Base-by-base conservation (phyloP, 2,888 invertebrate species). In the Volucella zonaria region DNA sequence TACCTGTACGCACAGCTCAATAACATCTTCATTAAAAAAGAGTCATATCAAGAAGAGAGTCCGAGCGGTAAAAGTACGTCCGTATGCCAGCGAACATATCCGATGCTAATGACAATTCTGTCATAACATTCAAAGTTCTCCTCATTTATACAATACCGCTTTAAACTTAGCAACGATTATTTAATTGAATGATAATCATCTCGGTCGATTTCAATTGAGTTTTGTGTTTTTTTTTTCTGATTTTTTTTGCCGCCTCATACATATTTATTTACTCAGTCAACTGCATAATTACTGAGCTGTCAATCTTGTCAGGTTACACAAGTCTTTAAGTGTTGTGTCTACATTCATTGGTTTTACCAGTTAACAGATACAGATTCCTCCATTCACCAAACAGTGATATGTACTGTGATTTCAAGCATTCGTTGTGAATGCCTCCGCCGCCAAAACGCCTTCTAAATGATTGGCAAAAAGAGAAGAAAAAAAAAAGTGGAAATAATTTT, bases 261-360 rank as follows among this genome's bases (percentile, higher is more conserved):
- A 56, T 67, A 38, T 56, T 15, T 70, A 45, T 54, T 18, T 49
- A 42, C 58, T 67, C 67, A 14, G n/a, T 9, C 15, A 11, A 52
- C 64, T 81, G 68, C 58, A 70, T 76, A 76, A 76, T 76, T 76
- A 81, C 76, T 58, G 58, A 81, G 68, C 70, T 81, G 81, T 81
- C 81, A 81, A 81, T 76, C 76, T 68, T 70, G 76, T 64, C 76
- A 70, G 59, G 68, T 70, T 62, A 70, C 70, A 70, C 70, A 76
- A 64, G 45, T 76, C 62, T 78, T 70, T 51, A 70, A 78, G 77
- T 62, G 70, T 68, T 70, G 62, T 31, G 31, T 77, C 62, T 54
- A 77, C 52, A 68, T 52, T 40, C 52, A 52, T 68, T 59, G 45
- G 31, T 40, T 47, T 68, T 52, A 31, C 43, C 38, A 1, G 14